phyloP scores from a whole-genome alignment of 2,113 vertebrate species.

The Oreocharis arfaki region DNA sequence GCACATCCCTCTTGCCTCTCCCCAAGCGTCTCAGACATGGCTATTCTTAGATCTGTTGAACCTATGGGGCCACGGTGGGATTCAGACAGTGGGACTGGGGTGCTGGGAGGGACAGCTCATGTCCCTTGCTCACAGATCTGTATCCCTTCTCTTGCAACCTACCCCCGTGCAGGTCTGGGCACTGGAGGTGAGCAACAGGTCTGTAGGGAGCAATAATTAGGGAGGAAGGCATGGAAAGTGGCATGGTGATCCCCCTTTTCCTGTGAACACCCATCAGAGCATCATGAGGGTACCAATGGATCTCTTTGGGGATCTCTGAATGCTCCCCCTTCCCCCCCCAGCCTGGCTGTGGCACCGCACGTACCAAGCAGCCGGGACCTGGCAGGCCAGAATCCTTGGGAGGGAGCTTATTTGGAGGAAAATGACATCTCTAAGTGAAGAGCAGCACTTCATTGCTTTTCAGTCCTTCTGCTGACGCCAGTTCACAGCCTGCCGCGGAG shows the following conservation, averaged over 20 bases:
- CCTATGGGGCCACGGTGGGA: neutral
- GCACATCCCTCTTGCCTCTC: neutral
- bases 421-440: neutral
- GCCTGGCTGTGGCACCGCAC: accelerated
- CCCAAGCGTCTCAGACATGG: accelerated
- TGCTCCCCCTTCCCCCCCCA: neutral
- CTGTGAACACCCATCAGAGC: neutral
- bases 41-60: neutral
- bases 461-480: neutral
- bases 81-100: neutral
- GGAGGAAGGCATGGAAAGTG: neutral
- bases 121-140: neutral
- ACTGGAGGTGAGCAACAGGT: neutral
- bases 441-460: neutral
- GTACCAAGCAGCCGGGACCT: accelerated
- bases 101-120: neutral
- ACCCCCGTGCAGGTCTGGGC: neutral
- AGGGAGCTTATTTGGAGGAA: neutral
- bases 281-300: accelerated
- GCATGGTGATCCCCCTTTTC: neutral
- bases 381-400: neutral
- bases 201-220: neutral
- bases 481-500: neutral
- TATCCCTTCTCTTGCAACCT: neutral
- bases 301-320: neutral